Evolutionary conservation across 2,888 invertebrate genomes (phyloP), one percentile per base, ranked within the genome.

Genomic region (Drosophila mayaguana): DNA sequence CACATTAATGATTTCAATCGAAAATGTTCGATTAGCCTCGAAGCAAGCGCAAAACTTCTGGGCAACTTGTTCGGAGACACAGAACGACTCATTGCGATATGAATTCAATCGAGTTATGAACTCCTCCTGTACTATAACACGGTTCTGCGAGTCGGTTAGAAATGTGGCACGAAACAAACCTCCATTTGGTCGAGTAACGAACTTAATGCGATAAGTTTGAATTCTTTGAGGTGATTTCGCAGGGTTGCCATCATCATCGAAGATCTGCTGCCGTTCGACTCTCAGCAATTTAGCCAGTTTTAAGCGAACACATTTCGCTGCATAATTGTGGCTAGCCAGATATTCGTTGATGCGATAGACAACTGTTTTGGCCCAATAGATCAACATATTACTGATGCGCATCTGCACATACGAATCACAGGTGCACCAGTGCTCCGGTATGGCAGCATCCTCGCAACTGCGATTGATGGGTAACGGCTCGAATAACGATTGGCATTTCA

Each of bases 371-470:
- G 69, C 64, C 62, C 73, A 20, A 16, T 46, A 38, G 1, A 48
- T 2, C 4, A 65, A 20, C 0, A 6, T 0, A 0, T 25, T 11
- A 18, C n/a, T 48, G 3, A n/a, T 1, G 6, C 14, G 12, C 4
- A 63, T n/a, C 2, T 53, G 51, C 5, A 4, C 34, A 55, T 68
- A 92, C 42, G 94, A 94, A 28, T 94, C 94, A 82, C 96, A 96
- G 78, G 95, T 94, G 89, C 96, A 96, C 96, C 96, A 96, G 83
- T 96, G 95, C 25, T 94, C 93, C 0, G 94, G 92, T 60, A 96
- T 94, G 0, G 94, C 94, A 2, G 94, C 95, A 53, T 96, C 94
- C 28, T 91, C 91, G 86, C 96, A 96, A 2, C 94, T 94, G 34
- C 96, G 93, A 64, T 94, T 94, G 38, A 88, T 86, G 40, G 93